Base-by-base conservation (phyloP, 2,113 vertebrate species). In the Malaclemys terrapin region DNA sequence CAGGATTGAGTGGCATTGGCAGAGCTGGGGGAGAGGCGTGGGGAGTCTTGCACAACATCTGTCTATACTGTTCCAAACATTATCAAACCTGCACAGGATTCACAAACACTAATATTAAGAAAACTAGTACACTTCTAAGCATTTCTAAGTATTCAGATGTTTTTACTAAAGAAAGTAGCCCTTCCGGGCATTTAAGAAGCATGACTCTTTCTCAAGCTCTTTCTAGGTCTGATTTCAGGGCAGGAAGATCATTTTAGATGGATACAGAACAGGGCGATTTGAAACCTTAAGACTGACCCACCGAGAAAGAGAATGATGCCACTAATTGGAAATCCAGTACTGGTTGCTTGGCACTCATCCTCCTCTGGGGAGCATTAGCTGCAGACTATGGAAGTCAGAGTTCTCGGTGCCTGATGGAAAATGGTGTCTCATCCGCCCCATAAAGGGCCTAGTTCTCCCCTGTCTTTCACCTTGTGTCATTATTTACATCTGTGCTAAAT, bases 41-140 rank as follows among this genome's bases (percentile, higher is more conserved):
- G 17, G n/a, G n/a, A 38, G 19, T 22, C 65, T 22, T n/a, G 8
- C 31, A 19, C 35, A 35, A 19, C 17, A 8, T n/a, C 62, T 38
- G 35, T 22, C 19, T 38, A 38, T 20, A n/a, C 65, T 5, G 35
- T 72, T 22, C 65, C 19, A 22, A 2, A 72, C 4, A 19, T 72
- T 72, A 69, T 35, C 31, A n/a, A 19, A n/a, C 62, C 85, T 89
- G 29, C 69, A 25, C 1, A 91, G 49, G 84, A 88, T 80, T 87
- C 47, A 90, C 2, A 16, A 85, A 20, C 1, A 0, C 49, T 57
- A 35, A 6, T 2, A 13, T 2, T 1, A 2, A 2, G 0, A 45
- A 59, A 50, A 38, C 49, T 57, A 72, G 65, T 38, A 29, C 85
- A 89, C 27, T 29, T 50, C 14, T 50, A 50, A 50, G 50, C 50